Percentiles rank a stretch among this genome's conserved stretches.
Evolutionary conservation across 2,797 vertebrate genomes (phyloP).

Genomic region (Macropodus opercularis): DNA sequence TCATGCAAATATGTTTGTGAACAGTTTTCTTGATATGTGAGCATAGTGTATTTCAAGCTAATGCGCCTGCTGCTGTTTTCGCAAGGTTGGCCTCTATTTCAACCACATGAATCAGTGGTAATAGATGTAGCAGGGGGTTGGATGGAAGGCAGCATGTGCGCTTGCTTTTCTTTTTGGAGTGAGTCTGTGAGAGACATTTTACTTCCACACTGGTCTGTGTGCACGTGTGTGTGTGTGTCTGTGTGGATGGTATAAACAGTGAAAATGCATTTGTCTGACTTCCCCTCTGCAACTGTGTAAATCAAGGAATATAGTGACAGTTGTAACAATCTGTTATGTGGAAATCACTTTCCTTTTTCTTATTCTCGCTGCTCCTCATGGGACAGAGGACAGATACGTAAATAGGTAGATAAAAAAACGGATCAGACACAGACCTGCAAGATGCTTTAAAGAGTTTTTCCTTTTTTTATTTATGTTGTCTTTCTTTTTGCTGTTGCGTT

Average conservation of each 20-base stretch:
- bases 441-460: conserved; percentile 51
- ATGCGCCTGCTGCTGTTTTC: conserved; percentile 59
- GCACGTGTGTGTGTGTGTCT: conserved; percentile 21
- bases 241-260: conserved; percentile 68
- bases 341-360: conserved; percentile 74
- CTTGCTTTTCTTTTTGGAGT: conserved; percentile 50
- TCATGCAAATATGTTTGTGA: conserved; percentile 62
- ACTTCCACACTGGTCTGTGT: conserved; percentile 42
- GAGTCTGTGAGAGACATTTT: conserved; percentile 47
- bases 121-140: conserved; percentile 75
- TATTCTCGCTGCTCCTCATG: conserved; percentile 43
- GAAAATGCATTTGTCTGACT: conserved; percentile 69
- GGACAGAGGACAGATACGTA: conserved; percentile 24
- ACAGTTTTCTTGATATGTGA: conserved; percentile 53
- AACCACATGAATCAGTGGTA: conserved; percentile 70
- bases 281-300: conserved; percentile 68
- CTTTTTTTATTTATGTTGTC: conserved; percentile 36
- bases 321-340: conserved; percentile 71
- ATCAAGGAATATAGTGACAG: conserved; percentile 76
- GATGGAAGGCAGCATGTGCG: conserved; percentile 36
- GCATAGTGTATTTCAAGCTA: conserved; percentile 42
- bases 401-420: conserved; percentile 30
- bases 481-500: conserved; percentile 22
- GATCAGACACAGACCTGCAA: conserved; percentile 59
- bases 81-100: conserved; percentile 74